Evolutionary conservation across 1,140 invertebrate species (phyloP), one percentile per base, ranked within the genome.

Genomic region (Dinoponera quadriceps): DNA sequence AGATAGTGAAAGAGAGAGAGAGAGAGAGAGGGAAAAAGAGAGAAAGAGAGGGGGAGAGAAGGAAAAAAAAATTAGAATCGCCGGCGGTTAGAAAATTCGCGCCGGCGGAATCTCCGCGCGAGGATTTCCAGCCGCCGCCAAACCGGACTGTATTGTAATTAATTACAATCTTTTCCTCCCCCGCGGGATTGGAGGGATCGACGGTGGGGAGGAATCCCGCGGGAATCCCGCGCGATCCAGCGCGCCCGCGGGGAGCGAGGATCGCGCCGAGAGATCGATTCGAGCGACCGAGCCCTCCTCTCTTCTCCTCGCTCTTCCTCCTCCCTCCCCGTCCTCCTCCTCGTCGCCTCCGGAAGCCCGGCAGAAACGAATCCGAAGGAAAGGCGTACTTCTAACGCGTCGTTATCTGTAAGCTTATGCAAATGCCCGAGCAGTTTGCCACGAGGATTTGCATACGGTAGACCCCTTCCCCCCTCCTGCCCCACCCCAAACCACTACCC

Each of bases 331-430:
- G n/a, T 16, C 38, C 7, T 44, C 7, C 16, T 68, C 14, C 20
- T 22, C 7, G 25, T 4, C 20, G 22, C n/a, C 7, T 25, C 16
- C 63, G 18, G 18, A 29, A 25, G 68, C 25, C 29, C 59, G 44
- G 74, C 55, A 81, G 88, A 87, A 87, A 90, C 73, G 87, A 85
- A 91, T 91, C 62, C 82, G 65, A 87, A 75, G 59, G 82, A 72
- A 72, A 75, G 83, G 87, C 85, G 83, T 90, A 90, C 88, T 90
- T 88, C 88, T 90, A 90, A 90, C 88, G 86, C 84, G 86, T 91
- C 88, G 91, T 92, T 92, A 92, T 92, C 91, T 92, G 86, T 84
- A 87, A 90, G 91, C 91, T 92, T 89, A 92, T 92, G 91, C 91
- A 92, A 92, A 92, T 92, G 82, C 62, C 69, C 38, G 38, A 89